Evolutionary conservation across 2,888 invertebrate genomes (phyloP).

Genomic region (Ennomos erosarius): DNA sequence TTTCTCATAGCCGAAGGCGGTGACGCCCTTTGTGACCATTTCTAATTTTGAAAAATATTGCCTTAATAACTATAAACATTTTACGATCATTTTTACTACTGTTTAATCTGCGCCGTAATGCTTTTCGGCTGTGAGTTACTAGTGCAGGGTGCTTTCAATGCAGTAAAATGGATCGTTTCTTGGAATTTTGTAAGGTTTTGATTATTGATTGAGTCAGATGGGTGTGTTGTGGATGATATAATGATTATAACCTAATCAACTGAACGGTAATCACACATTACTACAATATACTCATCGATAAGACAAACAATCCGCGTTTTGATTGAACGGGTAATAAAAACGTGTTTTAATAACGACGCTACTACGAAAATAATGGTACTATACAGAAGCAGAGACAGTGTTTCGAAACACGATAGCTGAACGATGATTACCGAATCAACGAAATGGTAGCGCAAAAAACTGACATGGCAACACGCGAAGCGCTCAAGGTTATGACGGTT

Average conservation of each 20-base stretch:
- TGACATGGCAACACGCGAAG: slow-evolving; percentile 56
- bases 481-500: slow-evolving; percentile 50
- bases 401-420: slow-evolving; percentile 25
- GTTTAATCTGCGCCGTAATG: slow-evolving; percentile 77
- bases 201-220: slow-evolving; percentile 33
- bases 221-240: slow-evolving; percentile 32
- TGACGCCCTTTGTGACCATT: slow-evolving; percentile 69
- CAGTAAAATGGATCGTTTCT: slow-evolving; percentile 42
- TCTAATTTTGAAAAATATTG: slow-evolving; percentile 74
- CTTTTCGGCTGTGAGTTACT: slow-evolving; percentile 63
- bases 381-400: slow-evolving; percentile 33
- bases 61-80: slow-evolving; percentile 74
- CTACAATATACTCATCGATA: slow-evolving; percentile 9
- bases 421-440: slow-evolving; percentile 37
- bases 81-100: slow-evolving; percentile 79
- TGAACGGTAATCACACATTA: slow-evolving; percentile 11
- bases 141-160: slow-evolving; percentile 51
- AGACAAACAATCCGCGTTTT: neutral
- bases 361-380: slow-evolving; percentile 7
- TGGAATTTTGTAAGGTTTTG: slow-evolving; percentile 33
- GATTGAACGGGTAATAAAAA: neutral
- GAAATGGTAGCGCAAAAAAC: slow-evolving; percentile 36
- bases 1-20: slow-evolving; percentile 64
- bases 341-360: neutral
- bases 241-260: slow-evolving; percentile 30